A percentile compares a stretch with the other conserved stretches of the same genome.
These are phyloP conservation scores for Tonatia bakeri DNA, from an alignment of 2,113 vertebrate genomes.

Conservation along the genomic window DNA sequence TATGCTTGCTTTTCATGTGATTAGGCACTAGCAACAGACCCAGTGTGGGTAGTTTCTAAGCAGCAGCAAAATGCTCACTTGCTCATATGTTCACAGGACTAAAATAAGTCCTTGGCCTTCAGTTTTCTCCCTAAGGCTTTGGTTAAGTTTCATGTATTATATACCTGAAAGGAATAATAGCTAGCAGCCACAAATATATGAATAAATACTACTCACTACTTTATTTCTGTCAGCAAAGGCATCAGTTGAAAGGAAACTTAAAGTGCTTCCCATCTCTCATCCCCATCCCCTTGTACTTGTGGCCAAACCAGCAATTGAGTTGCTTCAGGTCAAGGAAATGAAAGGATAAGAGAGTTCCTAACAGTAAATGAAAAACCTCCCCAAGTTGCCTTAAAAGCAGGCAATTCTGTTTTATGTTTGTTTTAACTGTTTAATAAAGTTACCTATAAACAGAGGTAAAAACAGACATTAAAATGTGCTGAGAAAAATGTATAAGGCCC, in stretches of 20 bases:
- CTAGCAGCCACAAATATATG: not conserved
- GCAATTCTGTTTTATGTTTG: not conserved
- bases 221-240: not conserved
- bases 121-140: not conserved
- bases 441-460: not conserved
- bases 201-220: not conserved
- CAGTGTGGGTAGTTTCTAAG: not conserved
- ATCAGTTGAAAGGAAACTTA: not conserved
- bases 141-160: not conserved
- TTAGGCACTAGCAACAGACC: not conserved
- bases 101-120: not conserved
- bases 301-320: not conserved
- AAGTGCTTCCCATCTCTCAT: not conserved
- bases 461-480: constrained; percentile 2
- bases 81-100: not conserved
- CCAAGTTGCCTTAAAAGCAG: not conserved
- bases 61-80: not conserved
- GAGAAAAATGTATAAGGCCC: not conserved
- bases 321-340: not conserved
- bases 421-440: constrained; percentile 16
- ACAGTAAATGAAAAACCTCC: not conserved
- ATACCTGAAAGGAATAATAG: not conserved
- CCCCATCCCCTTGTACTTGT: no score
- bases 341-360: not conserved
- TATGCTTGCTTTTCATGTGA: not conserved